A percentile compares a stretch with the other conserved stretches of the same genome.
phyloP scores from a whole-genome alignment of 2,113 vertebrate genomes.

The Peucedramus taeniatus region DNA sequence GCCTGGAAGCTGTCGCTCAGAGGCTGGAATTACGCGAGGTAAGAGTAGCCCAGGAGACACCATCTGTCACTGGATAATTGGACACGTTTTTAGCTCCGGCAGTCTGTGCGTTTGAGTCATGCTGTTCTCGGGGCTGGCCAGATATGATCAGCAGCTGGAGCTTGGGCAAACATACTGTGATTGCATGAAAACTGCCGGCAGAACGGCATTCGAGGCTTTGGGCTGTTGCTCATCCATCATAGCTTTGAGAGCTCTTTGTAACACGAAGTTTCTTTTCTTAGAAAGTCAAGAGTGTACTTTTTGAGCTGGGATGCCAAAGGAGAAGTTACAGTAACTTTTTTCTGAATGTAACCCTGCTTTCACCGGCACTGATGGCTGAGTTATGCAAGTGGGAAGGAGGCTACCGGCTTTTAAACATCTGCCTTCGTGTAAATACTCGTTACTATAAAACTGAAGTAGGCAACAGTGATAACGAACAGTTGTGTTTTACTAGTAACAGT shows the following conservation, averaged over 20 bases:
- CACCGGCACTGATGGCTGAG: neutral
- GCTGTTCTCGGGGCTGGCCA: neutral
- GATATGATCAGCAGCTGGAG: neutral
- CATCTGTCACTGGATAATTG: neutral
- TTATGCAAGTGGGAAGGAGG: neutral
- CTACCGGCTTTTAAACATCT: neutral
- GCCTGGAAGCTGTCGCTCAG: conserved; percentile 93
- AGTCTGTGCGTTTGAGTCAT: neutral
- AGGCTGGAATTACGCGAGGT: conserved; percentile 94
- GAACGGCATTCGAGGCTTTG: neutral
- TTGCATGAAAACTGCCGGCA: neutral
- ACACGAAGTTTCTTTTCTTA: neutral
- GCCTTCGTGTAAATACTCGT: neutral
- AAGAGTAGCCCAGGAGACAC: neutral
- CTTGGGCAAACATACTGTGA: neutral
- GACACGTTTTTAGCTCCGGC: neutral
- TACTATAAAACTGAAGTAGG: neutral
- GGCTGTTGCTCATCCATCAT: neutral
- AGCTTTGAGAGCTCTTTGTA: neutral
- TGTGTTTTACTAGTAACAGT: neutral
- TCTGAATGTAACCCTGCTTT: neutral
- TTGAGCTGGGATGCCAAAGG: neutral
- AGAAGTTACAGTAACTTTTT: neutral
- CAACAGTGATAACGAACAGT: neutral
- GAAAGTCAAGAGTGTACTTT: neutral